Evolutionary conservation across 2,113 vertebrate species (phyloP).

Genomic region (Dipodomys spectabilis): DNA sequence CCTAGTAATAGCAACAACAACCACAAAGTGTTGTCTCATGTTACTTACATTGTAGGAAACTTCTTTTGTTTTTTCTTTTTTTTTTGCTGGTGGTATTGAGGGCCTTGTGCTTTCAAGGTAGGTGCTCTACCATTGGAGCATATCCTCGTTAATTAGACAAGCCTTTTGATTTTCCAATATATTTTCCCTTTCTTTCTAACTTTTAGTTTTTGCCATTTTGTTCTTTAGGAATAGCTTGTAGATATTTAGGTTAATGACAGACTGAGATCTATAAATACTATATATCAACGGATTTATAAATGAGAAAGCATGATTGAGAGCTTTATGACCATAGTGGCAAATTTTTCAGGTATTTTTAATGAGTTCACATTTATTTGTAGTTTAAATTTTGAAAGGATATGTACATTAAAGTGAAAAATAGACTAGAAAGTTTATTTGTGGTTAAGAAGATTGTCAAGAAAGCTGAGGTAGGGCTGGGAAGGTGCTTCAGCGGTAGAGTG

Average conservation of each 20-base stretch:
- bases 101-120: neutral
- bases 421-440: neutral
- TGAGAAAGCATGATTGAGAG: neutral
- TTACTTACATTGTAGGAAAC: too few relatives aligned
- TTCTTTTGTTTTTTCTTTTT: too few relatives aligned
- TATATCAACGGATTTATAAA: slow-evolving; percentile 14
- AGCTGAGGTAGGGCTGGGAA: neutral
- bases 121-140: too few relatives aligned
- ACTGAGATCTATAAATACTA: slow-evolving; percentile 5
- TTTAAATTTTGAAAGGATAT: slow-evolving; percentile 45
- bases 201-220: neutral
- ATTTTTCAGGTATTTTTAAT: slow-evolving; percentile 43
- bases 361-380: slow-evolving; percentile 41
- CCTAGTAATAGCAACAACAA: too few relatives aligned
- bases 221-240: neutral
- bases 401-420: slow-evolving; percentile 5
- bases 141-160: neutral
- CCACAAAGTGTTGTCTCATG: too few relatives aligned
- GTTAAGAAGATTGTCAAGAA: slow-evolving; percentile 52
- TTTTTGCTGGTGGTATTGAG: too few relatives aligned
- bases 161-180: slow-evolving; percentile 6
- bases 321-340: neutral
- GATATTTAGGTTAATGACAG: slow-evolving; percentile 5
- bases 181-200: slow-evolving; percentile 29
- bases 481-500: too few relatives aligned